A percentile compares a stretch with the other conserved stretches of the same genome.
Evolutionary conservation across 37 sponge, comb jelly and placozoan genomes (phyloP).

Genomic region (Dysidea cf. avara): DNA sequence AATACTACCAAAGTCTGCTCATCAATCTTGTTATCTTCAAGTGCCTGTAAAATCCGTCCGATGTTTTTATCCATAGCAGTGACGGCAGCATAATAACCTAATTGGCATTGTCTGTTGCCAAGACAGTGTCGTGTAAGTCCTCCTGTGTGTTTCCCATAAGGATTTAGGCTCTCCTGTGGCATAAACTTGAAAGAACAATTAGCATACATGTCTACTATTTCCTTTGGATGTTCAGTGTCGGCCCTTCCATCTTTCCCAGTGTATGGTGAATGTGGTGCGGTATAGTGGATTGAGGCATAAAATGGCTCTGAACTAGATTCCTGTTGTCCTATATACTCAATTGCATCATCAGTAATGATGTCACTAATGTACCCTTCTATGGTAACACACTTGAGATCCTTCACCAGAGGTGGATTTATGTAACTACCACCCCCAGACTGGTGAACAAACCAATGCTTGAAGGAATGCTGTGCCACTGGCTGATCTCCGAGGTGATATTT

Average conservation of each 20-base stretch:
- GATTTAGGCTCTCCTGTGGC: constrained; percentile 58
- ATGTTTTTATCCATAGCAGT: constrained; percentile 73
- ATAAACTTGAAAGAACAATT: constrained; percentile 56
- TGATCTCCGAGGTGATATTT: constrained; percentile 75
- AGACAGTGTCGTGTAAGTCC: constrained; percentile 41
- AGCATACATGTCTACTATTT: constrained; percentile 48
- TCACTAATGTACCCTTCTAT: constrained; percentile 63
- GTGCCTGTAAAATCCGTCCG: constrained; percentile 47
- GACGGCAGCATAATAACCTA: constrained; percentile 69
- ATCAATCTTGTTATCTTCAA: constrained; percentile 22
- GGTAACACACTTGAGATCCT: constrained; percentile 51
- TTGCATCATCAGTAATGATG: constrained; percentile 69
- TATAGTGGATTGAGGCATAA: constrained; percentile 72
- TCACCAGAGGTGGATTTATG: constrained; percentile 68
- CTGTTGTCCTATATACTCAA: constrained; percentile 27
- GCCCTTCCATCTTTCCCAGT: constrained; percentile 56
- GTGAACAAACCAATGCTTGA: constrained; percentile 75
- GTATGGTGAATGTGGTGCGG: constrained; percentile 66
- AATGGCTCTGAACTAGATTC: constrained; percentile 34
- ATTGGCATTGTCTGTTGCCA: constrained; percentile 61
- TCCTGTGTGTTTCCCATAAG: constrained; percentile 28
- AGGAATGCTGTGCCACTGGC: constrained; percentile 52
- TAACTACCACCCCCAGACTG: constrained; percentile 66
- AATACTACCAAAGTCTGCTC: constrained; percentile 62
- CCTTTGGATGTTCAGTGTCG: constrained; percentile 60